A percentile compares a stretch with the other conserved stretches of the same genome.
These are phyloP conservation scores for Gasterosteus nipponicus DNA, from an alignment of 2,113 vertebrate species.

Conservation along the genomic window DNA sequence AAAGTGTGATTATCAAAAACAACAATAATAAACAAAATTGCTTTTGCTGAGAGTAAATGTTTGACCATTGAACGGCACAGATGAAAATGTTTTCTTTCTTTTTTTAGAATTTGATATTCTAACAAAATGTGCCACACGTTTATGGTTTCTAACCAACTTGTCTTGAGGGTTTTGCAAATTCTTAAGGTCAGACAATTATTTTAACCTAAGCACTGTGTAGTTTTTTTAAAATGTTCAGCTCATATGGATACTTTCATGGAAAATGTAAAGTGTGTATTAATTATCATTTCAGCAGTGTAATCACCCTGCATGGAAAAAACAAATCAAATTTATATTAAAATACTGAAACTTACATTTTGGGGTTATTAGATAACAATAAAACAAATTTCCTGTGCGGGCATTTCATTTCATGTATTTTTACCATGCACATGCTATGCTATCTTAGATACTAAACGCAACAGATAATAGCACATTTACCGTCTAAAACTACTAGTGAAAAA, in stretches of 20 bases:
- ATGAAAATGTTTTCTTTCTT: not conserved
- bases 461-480: not conserved
- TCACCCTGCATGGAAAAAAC: not conserved
- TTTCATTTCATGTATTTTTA: not conserved
- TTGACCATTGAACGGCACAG: not conserved
- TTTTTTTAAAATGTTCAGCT: not conserved
- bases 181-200: not conserved
- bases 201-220: not conserved
- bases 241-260: not conserved
- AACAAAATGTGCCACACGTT: conserved; percentile 6
- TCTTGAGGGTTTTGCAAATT: not conserved
- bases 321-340: not conserved
- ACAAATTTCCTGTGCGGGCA: not conserved
- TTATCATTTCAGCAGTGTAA: not conserved
- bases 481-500: not conserved
- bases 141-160: not conserved
- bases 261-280: not conserved
- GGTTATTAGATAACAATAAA: not conserved
- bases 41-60: not conserved
- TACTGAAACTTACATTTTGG: not conserved
- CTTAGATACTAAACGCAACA: not conserved
- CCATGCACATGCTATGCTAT: not conserved
- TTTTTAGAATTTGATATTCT: not conserved
- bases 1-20: not conserved
- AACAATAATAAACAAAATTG: not conserved